These are phyloP conservation scores for Sinocyclocheilus maitianheensis DNA, from an alignment of 2,113 vertebrate species.

Conservation along the genomic window DNA sequence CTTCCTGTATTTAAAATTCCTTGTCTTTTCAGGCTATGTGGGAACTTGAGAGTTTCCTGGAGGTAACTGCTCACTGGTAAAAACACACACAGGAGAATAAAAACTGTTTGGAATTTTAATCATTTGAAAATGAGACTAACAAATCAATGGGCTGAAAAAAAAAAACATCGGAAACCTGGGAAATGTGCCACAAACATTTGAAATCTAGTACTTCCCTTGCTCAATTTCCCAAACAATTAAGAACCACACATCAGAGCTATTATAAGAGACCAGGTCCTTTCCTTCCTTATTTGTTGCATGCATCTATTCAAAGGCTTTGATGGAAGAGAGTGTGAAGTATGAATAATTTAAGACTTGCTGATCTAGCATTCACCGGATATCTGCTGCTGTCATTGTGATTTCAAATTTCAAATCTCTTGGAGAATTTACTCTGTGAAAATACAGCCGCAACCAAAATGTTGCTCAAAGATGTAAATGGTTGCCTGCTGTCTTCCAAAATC, in stretches of 20 bases:
- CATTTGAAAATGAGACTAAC: not conserved
- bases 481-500: conserved; percentile 23
- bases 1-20: too few relatives aligned
- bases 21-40: not conserved
- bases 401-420: conserved; percentile 45
- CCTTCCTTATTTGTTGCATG: conserved; percentile 27
- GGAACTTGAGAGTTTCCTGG: not conserved
- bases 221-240: conserved; percentile 28
- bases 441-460: conserved; percentile 30
- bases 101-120: not conserved
- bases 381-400: conserved; percentile 21
- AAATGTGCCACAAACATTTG: conserved; percentile 27
- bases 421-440: conserved; percentile 29
- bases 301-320: conserved; percentile 40
- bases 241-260: not conserved
- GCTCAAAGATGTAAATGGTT: conserved; percentile 52
- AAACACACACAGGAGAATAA: not conserved
- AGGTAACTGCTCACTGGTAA: not conserved
- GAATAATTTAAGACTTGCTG: conserved; percentile 51
- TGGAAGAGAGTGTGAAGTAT: conserved; percentile 16
- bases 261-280: not conserved
- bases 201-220: not conserved
- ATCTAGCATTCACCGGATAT: conserved; percentile 30
- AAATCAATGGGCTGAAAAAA: not conserved
- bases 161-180: not conserved